Conservation (phyloP, 1,140 invertebrate species). For the Drosophila carrolli region DNA sequence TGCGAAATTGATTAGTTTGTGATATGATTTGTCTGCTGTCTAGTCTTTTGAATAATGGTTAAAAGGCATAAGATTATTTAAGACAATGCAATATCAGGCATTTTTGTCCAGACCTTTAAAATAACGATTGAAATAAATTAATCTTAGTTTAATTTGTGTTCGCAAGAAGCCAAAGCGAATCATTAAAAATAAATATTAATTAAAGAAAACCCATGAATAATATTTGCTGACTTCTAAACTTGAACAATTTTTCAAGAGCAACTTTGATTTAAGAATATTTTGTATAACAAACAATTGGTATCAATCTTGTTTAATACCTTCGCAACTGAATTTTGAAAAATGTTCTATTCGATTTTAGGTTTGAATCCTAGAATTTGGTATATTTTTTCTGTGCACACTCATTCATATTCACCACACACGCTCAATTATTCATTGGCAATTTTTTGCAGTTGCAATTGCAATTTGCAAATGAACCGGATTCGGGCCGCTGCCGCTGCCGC, state of each 20-base stretch:
- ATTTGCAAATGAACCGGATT: constrained; percentile 69
- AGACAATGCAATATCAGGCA: not conserved
- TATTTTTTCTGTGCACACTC: constrained; percentile 27
- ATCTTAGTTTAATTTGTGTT: too few species aligned
- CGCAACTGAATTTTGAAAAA: not conserved
- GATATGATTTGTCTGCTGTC: constrained; percentile 16
- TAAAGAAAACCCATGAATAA: too few species aligned
- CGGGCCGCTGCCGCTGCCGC: constrained; percentile 41
- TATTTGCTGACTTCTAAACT: too few species aligned
- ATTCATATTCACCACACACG: constrained; percentile 58
- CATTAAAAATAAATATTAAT: too few species aligned
- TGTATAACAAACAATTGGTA: not conserved
- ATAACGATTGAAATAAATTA: too few species aligned
- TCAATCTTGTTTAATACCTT: too few species aligned
- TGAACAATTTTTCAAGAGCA: too few species aligned
- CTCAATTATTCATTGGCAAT: constrained; percentile 63
- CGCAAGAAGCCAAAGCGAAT: too few species aligned
- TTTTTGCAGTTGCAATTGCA: constrained; percentile 33
- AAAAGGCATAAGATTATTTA: not conserved
- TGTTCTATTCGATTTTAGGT: not conserved
- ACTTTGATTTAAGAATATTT: too few species aligned
- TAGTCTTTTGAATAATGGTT: constrained; percentile 3
- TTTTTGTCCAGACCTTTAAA: too few species aligned
- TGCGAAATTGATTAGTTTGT: constrained; percentile 23
- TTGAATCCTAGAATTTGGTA: not conserved